Conservation (phyloP, 2,113 vertebrate species). For the Melanerpes aurifrons region DNA sequence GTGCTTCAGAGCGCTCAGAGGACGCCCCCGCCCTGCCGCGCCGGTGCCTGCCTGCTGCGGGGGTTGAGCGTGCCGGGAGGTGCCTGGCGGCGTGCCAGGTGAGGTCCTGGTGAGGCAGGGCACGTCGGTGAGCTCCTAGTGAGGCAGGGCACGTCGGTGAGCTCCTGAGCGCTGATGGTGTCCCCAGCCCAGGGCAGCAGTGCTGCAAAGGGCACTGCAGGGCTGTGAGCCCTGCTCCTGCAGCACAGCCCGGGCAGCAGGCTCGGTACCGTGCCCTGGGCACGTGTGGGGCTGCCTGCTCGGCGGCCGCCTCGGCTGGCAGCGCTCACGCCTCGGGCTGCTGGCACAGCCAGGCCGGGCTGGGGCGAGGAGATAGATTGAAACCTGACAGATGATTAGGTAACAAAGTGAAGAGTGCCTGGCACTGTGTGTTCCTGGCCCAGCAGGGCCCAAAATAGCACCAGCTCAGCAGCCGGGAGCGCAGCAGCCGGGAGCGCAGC, state of each 20-base stretch:
- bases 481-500: too few relatives aligned
- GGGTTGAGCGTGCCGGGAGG: background rate
- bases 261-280: background rate
- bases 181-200: background rate
- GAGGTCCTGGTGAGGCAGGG: background rate
- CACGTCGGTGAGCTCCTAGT: background rate
- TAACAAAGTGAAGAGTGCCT: background rate
- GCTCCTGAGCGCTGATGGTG: background rate
- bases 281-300: fast-evolving
- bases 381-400: background rate
- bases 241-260: fast-evolving
- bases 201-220: background rate
- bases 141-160: background rate
- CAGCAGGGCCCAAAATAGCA: background rate
- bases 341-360: background rate
- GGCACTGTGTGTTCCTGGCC: background rate
- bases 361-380: background rate
- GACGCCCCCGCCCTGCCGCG: background rate
- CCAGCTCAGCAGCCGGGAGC: background rate
- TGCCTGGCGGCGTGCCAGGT: background rate
- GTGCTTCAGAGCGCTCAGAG: background rate
- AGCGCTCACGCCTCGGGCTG: background rate
- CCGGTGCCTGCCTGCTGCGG: fast-evolving
- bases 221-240: fast-evolving
- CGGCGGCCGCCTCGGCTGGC: background rate